Percentiles rank a stretch among this genome's conserved stretches.
phyloP scores from a whole-genome alignment of 2,888 invertebrate species.

The Phyto melanocephala region DNA sequence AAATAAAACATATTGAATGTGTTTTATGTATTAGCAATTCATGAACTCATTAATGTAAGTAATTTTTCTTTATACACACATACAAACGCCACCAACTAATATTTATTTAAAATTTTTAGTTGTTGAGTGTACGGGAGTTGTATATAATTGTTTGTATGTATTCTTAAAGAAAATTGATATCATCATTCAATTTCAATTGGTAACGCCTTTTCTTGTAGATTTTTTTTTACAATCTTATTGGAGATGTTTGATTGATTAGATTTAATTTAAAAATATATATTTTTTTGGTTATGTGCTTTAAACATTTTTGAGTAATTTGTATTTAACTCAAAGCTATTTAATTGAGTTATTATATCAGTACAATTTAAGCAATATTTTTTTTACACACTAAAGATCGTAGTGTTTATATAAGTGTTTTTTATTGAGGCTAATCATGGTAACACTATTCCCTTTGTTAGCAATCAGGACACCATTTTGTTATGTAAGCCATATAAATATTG shows the following conservation, averaged over 20 bases:
- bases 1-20: neutral
- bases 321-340: neutral
- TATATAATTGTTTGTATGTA: neutral
- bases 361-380: too few relatives aligned
- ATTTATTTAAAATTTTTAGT: neutral
- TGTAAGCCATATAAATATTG: too few relatives aligned
- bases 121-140: neutral
- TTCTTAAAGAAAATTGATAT: neutral
- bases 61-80: neutral
- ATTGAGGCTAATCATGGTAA: too few relatives aligned
- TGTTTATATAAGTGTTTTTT: too few relatives aligned
- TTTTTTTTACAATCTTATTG: neutral
- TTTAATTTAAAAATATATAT: conserved; percentile 12
- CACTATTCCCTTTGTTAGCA: too few relatives aligned
- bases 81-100: neutral
- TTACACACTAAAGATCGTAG: too few relatives aligned
- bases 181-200: conserved; percentile 36
- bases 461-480: too few relatives aligned
- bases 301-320: too few relatives aligned
- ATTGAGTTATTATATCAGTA: too few relatives aligned
- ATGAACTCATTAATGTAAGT: conserved; percentile 8
- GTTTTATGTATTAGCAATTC: neutral
- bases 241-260: conserved; percentile 36
- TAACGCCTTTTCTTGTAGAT: neutral
- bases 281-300: neutral